These are phyloP conservation scores for Oceanodroma tethys DNA, from an alignment of 2,113 vertebrate genomes.

Conservation along the genomic window DNA sequence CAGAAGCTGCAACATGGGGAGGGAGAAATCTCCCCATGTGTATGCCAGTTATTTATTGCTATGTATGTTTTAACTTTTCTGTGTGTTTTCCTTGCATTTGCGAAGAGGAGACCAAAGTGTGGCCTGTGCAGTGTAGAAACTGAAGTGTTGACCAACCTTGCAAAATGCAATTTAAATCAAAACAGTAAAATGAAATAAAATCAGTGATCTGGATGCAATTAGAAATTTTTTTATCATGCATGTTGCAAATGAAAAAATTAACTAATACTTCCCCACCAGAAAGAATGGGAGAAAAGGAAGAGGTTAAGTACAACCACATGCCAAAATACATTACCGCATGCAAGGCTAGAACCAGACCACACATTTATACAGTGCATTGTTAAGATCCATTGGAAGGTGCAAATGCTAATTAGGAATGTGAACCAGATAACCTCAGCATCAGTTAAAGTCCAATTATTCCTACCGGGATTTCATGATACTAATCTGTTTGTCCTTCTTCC, in stretches of 20 bases:
- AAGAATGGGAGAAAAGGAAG: neutral
- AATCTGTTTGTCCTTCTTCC: slow-evolving; percentile 41
- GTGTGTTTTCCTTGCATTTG: neutral
- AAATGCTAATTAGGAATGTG: slow-evolving; percentile 34
- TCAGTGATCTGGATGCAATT: neutral
- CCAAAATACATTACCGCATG: slow-evolving; percentile 4
- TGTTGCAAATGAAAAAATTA: neutral
- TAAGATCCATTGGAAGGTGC: slow-evolving; percentile 4
- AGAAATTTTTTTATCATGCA: neutral
- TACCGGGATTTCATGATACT: neutral
- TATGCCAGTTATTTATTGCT: neutral
- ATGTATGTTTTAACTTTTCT: neutral
- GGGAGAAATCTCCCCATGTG: neutral
- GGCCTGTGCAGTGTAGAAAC: neutral
- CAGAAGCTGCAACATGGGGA: neutral
- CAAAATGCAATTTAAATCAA: neutral
- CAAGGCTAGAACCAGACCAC: neutral
- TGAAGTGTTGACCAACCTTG: neutral
- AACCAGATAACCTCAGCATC: slow-evolving; percentile 28
- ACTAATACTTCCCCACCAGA: neutral
- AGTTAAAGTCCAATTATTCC: neutral
- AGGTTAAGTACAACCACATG: neutral
- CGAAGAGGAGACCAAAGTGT: neutral
- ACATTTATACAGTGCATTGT: neutral
- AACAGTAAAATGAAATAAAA: neutral